Base-by-base conservation (phyloP, 2,888 invertebrate genomes). In the Latheticus oryzae region DNA sequence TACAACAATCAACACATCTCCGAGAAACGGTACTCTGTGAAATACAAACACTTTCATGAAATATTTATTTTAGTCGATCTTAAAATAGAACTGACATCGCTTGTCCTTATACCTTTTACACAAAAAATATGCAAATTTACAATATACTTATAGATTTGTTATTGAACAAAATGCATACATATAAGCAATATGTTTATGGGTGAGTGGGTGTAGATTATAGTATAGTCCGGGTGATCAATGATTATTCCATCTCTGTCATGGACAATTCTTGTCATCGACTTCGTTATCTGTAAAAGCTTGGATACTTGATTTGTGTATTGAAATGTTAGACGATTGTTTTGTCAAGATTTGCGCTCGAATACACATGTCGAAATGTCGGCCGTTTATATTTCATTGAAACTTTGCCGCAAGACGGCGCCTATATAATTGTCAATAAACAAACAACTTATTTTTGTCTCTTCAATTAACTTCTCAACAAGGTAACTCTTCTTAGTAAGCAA, bases 281-380 rank as follows among this genome's bases (percentile, higher is more conserved):
- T 60, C 52, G 55, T 60, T 60, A 60, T 56, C 52, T 60, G 15
- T 50, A 47, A 40, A 55, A 30, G 48, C 55, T 55, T 13, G 21
- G 45, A 43, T 45, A 54, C 32, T 37, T 43, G 60, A 57, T 60
- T 60, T 60, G 56, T 52, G 48, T 56, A 48, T 57, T 56, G 47
- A 57, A 53, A 60, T 60, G 52, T 60, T 50, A 53, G 38, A 48
- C 53, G 38, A 57, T 57, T 57, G 56, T 33, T 40, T 50, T 40
- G 48, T 50, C 50, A 33, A 56, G 40, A 42, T 50, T 56, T 56
- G 32, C 42, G 40, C 26, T 47, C 30, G 26, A 26, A 11, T 48
- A 48, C 48, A 55, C 40, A 55, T 47, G 45, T 55, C 38, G 13
- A 45, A 43, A 53, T 12, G 43, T 9, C 43, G 28, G 5, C n/a